Base-by-base conservation (phyloP, 2,113 vertebrate genomes). In the Laticauda colubrina region DNA sequence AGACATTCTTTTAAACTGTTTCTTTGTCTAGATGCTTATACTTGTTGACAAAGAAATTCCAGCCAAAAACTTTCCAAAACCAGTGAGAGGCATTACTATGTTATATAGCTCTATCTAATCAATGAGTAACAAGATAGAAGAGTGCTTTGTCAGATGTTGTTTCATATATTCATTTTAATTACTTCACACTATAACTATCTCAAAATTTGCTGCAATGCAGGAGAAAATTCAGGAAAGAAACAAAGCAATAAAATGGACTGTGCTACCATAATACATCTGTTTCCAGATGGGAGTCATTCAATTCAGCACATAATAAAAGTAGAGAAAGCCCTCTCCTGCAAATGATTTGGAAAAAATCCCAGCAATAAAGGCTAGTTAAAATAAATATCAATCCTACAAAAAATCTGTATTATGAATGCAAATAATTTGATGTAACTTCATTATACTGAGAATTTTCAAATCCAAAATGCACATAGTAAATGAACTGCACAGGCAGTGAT, bases 91-190 rank as follows among this genome's bases (percentile, higher is more conserved):
- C 23, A 92, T 85, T 86, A 91, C 51, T 51, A n/a, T 53, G 43
- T 53, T 64, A 90, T 61, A 94, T 55, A 93, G 88, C 56, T 95
- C 59, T 56, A 93, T 94, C 92, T 96, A 95, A 94, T 95, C 94
- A 96, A 94, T 95, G 93, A 96, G 96, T 95, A 97, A 95, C 61
- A 69, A 7, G 88, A 94, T 89, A 95, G 93, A 94, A 91, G 89
- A 92, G 75, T 96, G 92, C 88, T 94, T 91, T 48, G 95, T 96
- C 95, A 88, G 54, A 56, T 91, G 90, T 59, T 95, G 95, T 96
- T 96, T 96, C 95, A 94, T 95, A 96, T 95, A 96, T 95, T 96
- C 85, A 69, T 94, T 94, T 96, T 96, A 97, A 96, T 96, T 97
- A 96, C 88, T 93, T 90, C 69, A 23, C 93, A 95, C 89, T 92